These are phyloP conservation scores for Seriola aureovittata DNA, from an alignment of 2,113 vertebrate species.

Conservation along the genomic window DNA sequence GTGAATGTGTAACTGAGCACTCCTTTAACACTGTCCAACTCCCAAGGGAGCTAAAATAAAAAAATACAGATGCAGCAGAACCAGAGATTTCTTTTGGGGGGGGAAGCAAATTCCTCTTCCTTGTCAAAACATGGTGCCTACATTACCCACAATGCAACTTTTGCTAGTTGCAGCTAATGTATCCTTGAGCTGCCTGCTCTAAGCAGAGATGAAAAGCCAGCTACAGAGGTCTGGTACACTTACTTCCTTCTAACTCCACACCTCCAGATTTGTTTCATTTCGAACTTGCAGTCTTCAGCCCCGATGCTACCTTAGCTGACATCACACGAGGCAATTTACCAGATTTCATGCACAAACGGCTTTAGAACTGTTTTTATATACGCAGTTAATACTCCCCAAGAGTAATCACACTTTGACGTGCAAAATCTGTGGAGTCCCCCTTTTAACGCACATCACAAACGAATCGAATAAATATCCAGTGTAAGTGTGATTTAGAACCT, in stretches of 20 bases:
- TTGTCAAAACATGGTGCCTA: neutral
- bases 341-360: neutral
- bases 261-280: neutral
- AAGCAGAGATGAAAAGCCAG: neutral
- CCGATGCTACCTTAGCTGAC: neutral
- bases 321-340: neutral
- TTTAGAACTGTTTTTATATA: neutral
- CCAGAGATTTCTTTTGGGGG: no score
- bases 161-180: neutral
- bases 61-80: neutral
- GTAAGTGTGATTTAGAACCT: slow-evolving; percentile 13
- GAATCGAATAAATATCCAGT: neutral
- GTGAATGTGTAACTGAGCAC: neutral
- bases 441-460: neutral
- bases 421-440: neutral
- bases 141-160: neutral
- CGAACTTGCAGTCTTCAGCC: neutral
- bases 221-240: neutral
- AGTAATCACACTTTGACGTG: neutral
- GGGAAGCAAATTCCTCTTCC: no score
- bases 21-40: no score
- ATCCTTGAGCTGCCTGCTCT: neutral
- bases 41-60: no score
- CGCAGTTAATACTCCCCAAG: neutral
- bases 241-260: neutral